phyloP scores from a whole-genome alignment of 2,888 invertebrate species.

The Ganaspis brasiliensis region DNA sequence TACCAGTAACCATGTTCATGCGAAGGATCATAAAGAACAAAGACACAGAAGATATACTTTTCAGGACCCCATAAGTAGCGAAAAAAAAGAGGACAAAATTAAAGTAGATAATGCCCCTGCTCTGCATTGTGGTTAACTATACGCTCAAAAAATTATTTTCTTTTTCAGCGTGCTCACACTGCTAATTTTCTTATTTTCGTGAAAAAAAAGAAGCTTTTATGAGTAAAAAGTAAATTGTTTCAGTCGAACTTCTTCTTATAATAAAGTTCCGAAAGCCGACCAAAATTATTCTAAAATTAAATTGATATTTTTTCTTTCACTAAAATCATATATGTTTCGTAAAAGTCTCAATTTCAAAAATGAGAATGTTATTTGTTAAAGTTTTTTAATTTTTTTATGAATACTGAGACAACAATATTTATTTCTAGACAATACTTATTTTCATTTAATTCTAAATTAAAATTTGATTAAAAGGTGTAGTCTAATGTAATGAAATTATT shows the following conservation, averaged over 20 bases:
- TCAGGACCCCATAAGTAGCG: constrained; percentile 36
- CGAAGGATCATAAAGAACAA: constrained; percentile 37
- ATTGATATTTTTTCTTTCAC: too few relatives aligned
- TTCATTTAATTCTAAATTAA: too few relatives aligned
- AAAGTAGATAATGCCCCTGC: constrained; percentile 21
- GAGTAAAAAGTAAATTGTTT: constrained; percentile 29
- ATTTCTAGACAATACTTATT: too few relatives aligned
- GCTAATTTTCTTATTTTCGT: constrained; percentile 33
- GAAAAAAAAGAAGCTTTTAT: constrained; percentile 5
- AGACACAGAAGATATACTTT: constrained; percentile 33
- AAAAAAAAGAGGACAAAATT: constrained; percentile 32
- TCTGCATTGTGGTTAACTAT: constrained; percentile 32
- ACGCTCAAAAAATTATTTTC: constrained; percentile 3
- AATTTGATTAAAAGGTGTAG: too few relatives aligned
- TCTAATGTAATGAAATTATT: too few relatives aligned
- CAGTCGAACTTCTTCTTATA: constrained; percentile 1
- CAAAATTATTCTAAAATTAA: not conserved
- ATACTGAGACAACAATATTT: too few relatives aligned
- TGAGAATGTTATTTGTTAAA: too few relatives aligned
- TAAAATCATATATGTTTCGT: too few relatives aligned
- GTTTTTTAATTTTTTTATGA: too few relatives aligned
- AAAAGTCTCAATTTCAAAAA: too few relatives aligned
- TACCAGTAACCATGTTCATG: constrained; percentile 36
- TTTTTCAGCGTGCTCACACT: not conserved
- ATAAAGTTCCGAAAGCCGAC: constrained; percentile 10